phyloP scores from a whole-genome alignment of 1,140 invertebrate species.

The Drosophila bocqueti region DNA sequence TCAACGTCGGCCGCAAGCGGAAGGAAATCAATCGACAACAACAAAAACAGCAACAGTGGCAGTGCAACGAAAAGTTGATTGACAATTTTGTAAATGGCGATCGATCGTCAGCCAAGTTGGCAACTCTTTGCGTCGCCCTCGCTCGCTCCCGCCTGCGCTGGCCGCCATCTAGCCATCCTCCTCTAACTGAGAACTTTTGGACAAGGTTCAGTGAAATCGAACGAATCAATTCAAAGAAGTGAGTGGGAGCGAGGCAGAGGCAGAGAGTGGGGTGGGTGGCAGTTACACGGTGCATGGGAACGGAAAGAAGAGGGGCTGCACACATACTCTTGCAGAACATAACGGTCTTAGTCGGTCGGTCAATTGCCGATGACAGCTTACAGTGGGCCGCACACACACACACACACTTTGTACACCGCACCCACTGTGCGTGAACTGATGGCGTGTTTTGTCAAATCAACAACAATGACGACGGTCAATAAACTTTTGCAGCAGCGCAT shows the following conservation, averaged over 20 bases:
- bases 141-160: neutral
- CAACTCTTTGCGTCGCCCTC: slow-evolving; percentile 19
- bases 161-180: slow-evolving; percentile 9
- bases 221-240: slow-evolving; percentile 13
- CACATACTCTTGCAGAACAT: slow-evolving; percentile 23
- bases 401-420: neutral
- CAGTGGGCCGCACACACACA: slow-evolving; percentile 22
- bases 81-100: slow-evolving; percentile 50
- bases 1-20: slow-evolving; percentile 59
- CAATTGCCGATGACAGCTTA: slow-evolving; percentile 43
- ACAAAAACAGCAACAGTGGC: slow-evolving; percentile 13
- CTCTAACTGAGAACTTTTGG: slow-evolving; percentile 42
- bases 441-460: slow-evolving; percentile 76
- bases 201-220: slow-evolving; percentile 23
- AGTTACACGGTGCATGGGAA: slow-evolving; percentile 28
- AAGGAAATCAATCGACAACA: slow-evolving; percentile 62
- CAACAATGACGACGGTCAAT: slow-evolving; percentile 80
- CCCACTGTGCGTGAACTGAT: slow-evolving; percentile 58
- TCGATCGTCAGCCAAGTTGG: slow-evolving; percentile 50
- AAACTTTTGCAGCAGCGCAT: slow-evolving; percentile 61
- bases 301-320: slow-evolving; percentile 35
- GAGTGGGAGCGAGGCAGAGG: neutral
- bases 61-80: slow-evolving; percentile 63
- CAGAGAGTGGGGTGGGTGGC: neutral
- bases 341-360: slow-evolving; percentile 32